phyloP scores from a whole-genome alignment of 2,888 invertebrate genomes.

The Pristionchus entomophagus region DNA sequence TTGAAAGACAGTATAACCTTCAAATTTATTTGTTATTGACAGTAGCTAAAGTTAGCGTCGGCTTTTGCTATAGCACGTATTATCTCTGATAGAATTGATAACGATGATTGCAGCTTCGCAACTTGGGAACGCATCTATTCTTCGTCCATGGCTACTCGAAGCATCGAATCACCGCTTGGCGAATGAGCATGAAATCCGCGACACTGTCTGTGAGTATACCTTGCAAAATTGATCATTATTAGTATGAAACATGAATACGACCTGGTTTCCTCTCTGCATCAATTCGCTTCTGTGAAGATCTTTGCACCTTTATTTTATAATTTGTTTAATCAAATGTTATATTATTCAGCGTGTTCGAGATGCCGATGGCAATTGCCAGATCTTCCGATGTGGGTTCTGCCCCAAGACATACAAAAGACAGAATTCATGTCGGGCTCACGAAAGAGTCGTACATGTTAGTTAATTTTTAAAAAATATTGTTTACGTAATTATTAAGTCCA shows the following conservation, averaged over 20 bases:
- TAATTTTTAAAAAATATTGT: too few relatives aligned
- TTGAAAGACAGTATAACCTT: too few relatives aligned
- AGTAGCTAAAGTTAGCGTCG: too few relatives aligned
- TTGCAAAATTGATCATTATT: too few relatives aligned
- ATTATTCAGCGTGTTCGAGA: neutral
- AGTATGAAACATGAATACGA: too few relatives aligned
- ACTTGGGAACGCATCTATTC: conserved; percentile 41
- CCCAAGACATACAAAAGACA: neutral
- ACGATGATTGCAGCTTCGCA: neutral
- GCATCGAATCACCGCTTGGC: conserved; percentile 24
- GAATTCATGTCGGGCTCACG: conserved; percentile 28
- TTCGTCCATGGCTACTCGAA: conserved; percentile 44
- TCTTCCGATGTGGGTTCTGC: conserved; percentile 21
- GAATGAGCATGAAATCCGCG: neutral
- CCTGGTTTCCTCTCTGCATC: too few relatives aligned
- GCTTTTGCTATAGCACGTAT: neutral
- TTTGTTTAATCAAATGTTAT: neutral
- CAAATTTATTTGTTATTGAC: neutral
- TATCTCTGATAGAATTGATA: neutral
- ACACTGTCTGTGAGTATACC: neutral
- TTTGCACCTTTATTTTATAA: too few relatives aligned
- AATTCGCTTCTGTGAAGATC: too few relatives aligned
- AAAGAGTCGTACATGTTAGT: conserved; percentile 23
- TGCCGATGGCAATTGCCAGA: too few relatives aligned
- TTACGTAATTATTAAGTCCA: neutral